A percentile compares a stretch with the other conserved stretches of the same genome.
phyloP scores from a whole-genome alignment of 2,888 invertebrate genomes.

The Campoplex nolae region DNA sequence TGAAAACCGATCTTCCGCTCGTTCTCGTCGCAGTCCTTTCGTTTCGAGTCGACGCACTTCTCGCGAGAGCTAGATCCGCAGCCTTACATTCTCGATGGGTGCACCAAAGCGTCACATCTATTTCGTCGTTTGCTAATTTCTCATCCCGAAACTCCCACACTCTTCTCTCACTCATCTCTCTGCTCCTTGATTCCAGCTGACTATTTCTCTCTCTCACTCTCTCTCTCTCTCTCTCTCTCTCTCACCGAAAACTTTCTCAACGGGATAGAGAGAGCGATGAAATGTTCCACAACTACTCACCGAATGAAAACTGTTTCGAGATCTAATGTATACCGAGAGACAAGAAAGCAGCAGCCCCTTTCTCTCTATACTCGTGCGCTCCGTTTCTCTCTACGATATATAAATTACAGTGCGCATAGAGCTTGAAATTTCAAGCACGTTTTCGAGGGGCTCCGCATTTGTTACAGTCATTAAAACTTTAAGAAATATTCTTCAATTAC shows the following conservation, averaged over 20 bases:
- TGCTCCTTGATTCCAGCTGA: neutral
- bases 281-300: conserved; percentile 19
- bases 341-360: neutral
- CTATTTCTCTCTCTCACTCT: neutral
- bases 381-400: neutral
- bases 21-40: neutral
- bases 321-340: conserved; percentile 9
- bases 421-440: conserved; percentile 7
- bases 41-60: neutral
- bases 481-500: neutral
- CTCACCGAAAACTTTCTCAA: neutral
- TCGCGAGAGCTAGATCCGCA: neutral
- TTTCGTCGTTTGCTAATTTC: conserved; percentile 43
- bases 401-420: neutral
- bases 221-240: neutral
- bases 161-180: neutral
- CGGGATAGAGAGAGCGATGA: neutral
- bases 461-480: neutral
- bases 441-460: neutral
- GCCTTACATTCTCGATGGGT: neutral
- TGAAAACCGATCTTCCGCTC: conserved; percentile 1
- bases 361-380: neutral
- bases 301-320: conserved; percentile 17
- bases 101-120: conserved; percentile 18
- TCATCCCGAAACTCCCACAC: neutral